Evolutionary conservation across 2,797 vertebrate genomes (phyloP).

Genomic region (Sebastes wilsoni): DNA sequence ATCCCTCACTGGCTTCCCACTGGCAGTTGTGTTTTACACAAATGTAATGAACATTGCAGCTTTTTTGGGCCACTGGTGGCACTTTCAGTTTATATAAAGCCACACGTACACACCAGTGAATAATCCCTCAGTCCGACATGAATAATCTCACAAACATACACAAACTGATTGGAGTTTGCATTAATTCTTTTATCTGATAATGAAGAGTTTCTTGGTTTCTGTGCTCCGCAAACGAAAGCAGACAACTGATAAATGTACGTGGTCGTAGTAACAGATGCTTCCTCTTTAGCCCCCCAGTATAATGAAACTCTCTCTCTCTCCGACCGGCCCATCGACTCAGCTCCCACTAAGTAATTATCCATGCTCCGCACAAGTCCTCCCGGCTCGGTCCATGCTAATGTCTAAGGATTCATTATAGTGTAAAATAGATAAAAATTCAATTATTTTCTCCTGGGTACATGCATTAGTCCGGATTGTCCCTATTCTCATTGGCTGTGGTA

Average conservation of each 20-base stretch:
- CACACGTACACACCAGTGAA: neutral
- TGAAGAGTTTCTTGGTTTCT: neutral
- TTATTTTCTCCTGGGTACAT: constrained; percentile 64
- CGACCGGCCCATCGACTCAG: constrained; percentile 62
- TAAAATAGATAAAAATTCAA: constrained; percentile 79
- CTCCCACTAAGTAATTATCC: constrained; percentile 79
- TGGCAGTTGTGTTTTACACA: neutral
- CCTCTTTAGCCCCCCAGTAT: constrained; percentile 45
- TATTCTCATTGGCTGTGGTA: constrained; percentile 30
- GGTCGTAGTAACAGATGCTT: constrained; percentile 64
- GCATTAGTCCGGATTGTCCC: constrained; percentile 57
- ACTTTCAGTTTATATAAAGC: neutral
- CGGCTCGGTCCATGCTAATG: constrained; percentile 59
- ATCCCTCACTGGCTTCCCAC: neutral
- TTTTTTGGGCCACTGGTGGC: neutral
- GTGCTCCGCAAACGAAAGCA: neutral
- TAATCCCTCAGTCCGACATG: neutral
- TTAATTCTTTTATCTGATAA: constrained; percentile 32
- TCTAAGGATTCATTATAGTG: constrained; percentile 72
- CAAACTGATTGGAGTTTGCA: constrained; percentile 12
- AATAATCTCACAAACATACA: neutral
- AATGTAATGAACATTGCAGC: neutral
- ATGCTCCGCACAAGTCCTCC: constrained; percentile 66
- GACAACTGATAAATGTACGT: constrained; percentile 25
- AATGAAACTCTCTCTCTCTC: constrained; percentile 63